Conservation (phyloP, 2,888 invertebrate species). For the Neoaliturus tenellus region DNA sequence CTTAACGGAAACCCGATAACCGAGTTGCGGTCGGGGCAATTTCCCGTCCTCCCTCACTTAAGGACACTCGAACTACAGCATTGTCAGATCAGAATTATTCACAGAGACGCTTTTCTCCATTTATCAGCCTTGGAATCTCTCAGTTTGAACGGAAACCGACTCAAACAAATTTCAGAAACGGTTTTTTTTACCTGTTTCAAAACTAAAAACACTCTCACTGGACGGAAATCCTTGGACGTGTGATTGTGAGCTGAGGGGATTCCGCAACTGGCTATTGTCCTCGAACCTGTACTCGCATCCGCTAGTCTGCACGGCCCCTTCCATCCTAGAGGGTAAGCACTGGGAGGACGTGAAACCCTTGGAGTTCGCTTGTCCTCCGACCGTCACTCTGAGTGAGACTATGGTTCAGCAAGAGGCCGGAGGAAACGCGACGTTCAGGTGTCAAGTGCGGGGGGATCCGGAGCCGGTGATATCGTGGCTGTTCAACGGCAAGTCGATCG, state of each 20-base stretch:
- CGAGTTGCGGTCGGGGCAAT: constrained; percentile 84
- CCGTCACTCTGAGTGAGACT: constrained; percentile 75
- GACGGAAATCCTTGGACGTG: constrained; percentile 95
- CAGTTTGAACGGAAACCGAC: constrained; percentile 87
- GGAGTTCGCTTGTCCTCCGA: constrained; percentile 90
- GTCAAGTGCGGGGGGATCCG: constrained; percentile 89
- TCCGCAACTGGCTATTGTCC: constrained; percentile 89
- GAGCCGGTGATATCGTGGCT: constrained; percentile 90
- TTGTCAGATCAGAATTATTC: constrained; percentile 85
- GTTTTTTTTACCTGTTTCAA: constrained; percentile 83
- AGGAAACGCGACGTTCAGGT: constrained; percentile 88
- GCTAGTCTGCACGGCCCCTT: constrained; percentile 84
- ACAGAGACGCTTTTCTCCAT: constrained; percentile 86
- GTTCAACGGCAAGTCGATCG: constrained; percentile 81
- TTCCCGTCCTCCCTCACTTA: constrained; percentile 88
- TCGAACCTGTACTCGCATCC: constrained; percentile 87
- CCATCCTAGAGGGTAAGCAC: constrained; percentile 79
- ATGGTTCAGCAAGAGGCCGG: constrained; percentile 85
- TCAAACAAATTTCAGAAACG: constrained; percentile 81
- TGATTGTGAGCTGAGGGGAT: constrained; percentile 89
- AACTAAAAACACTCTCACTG: constrained; percentile 86
- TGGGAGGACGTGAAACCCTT: constrained; percentile 87
- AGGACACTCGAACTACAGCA: constrained; percentile 87
- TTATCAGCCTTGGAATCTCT: constrained; percentile 84
- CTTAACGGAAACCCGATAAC: constrained; percentile 90